These are phyloP conservation scores for Triplophysa yarkandensis DNA, from an alignment of 2,797 vertebrate genomes.

Conservation along the genomic window DNA sequence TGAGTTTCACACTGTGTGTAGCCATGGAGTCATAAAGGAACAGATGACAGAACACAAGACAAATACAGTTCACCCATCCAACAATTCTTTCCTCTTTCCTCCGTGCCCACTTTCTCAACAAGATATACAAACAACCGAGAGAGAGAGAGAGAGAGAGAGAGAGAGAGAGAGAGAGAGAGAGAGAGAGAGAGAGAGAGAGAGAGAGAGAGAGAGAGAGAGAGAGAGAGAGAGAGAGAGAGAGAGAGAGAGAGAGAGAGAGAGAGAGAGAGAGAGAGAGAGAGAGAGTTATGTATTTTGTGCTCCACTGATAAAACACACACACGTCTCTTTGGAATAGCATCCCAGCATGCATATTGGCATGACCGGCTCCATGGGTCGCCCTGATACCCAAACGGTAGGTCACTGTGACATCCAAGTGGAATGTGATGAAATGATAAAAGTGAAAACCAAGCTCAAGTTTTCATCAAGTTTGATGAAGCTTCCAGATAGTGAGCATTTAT, in stretches of 20 bases:
- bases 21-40: conserved; percentile 65
- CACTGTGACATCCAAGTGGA: conserved; percentile 12
- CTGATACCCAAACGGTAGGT: conserved; percentile 34
- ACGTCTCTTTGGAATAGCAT: conserved; percentile 61
- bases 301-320: conserved; percentile 63
- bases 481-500: no score
- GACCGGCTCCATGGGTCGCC: conserved; percentile 34
- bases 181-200: conserved; percentile 54
- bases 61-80: conserved; percentile 26
- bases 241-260: conserved; percentile 49
- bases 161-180: conserved; percentile 57
- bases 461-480: no score
- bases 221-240: conserved; percentile 60
- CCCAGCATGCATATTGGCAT: conserved; percentile 59
- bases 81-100: conserved; percentile 52
- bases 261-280: conserved; percentile 59
- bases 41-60: conserved; percentile 30
- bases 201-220: conserved; percentile 56
- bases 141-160: conserved; percentile 50
- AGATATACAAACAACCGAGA: conserved; percentile 58
- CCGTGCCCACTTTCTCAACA: conserved; percentile 63
- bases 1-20: conserved; percentile 63
- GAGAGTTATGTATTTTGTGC: conserved; percentile 60
- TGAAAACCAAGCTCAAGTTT: background rate
- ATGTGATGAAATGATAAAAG: conserved; percentile 31